Evolutionary conservation across 2,113 vertebrate species (phyloP).

Genomic region (Trinectes maculatus): DNA sequence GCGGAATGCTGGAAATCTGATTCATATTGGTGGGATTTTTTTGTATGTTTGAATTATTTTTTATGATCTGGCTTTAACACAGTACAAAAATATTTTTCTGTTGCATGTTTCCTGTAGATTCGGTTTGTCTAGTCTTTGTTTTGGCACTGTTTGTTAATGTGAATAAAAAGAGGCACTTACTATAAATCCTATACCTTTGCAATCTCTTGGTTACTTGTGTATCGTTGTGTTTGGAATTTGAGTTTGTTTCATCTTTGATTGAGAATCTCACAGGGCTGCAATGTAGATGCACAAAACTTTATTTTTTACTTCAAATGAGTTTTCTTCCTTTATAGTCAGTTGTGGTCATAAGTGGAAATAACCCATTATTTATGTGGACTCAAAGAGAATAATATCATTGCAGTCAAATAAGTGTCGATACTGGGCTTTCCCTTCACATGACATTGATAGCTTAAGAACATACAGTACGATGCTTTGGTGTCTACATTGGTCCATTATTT

Average conservation of each 20-base stretch:
- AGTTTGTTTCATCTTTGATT: neutral
- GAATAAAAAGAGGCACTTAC: slow-evolving; percentile 83
- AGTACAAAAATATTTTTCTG: slow-evolving; percentile 44
- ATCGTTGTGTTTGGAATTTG: too few species aligned
- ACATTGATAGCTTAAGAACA: neutral
- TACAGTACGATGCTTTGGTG: slow-evolving; percentile 15
- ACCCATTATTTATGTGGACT: neutral
- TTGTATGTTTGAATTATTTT: slow-evolving; percentile 56
- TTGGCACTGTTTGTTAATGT: slow-evolving; percentile 73
- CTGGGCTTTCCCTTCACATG: slow-evolving; percentile 4
- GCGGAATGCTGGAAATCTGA: slow-evolving; percentile 39
- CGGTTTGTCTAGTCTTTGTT: slow-evolving; percentile 70
- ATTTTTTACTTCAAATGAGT: too few species aligned
- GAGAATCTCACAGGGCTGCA: neutral
- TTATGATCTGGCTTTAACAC: slow-evolving; percentile 49
- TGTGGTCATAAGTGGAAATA: too few species aligned
- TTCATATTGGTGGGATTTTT: slow-evolving; percentile 39
- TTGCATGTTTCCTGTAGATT: slow-evolving; percentile 73
- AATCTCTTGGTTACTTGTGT: neutral
- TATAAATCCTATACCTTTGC: slow-evolving; percentile 54
- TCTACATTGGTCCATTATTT: neutral
- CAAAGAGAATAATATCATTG: neutral
- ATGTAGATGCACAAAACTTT: neutral
- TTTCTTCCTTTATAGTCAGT: too few species aligned
- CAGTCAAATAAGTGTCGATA: neutral